Base-by-base conservation (phyloP, 1,140 invertebrate species). In the Drosophila subpulchrella region DNA sequence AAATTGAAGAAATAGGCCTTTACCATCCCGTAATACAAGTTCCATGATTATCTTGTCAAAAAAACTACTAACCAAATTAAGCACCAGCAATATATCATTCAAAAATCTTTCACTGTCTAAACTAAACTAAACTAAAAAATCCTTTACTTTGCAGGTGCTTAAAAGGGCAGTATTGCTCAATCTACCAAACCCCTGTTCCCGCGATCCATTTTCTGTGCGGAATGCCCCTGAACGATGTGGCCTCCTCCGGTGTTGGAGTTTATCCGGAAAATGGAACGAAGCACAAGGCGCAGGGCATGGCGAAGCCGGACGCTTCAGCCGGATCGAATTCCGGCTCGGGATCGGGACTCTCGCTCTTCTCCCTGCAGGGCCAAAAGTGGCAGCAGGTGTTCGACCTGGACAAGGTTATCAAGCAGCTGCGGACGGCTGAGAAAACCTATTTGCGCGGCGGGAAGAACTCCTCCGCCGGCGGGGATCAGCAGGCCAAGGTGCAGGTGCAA, bases 361-460 rank as follows among this genome's bases (percentile, higher is more conserved):
- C 62, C 38, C 47, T 91, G 59, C 90, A 91, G 50, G 83, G 86
- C 0, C 90, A 91, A 30, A 90, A 90, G 27, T 91, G 90, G 90
- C 81, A 85, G 20, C 81, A 88, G 54, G 59, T 85, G 24, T 91
- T 91, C 4, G 90, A 91, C 57, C 44, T 91, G 60, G 90, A 91
- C 15, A 91, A 91, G 53, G 65, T 91, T n/a, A 76, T 91, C 24
- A 91, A 91, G 20, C 90, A 91, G 44, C 38, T 91, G 3, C 86
- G 90, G 15, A 71, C 76, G 11, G 86, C 90, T 2, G 90, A 91
- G 41, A 91, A 91, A 46, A 71, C 70, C 3, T 82, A 89, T 47
- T 20, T 85, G n/a, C 81, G 88, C 5, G 89, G 80, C 3, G 81
- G 78, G 0, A 68, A 68, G 24, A 68, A 53, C 48, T 36, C 59